Conservation (phyloP, 1,140 invertebrate genomes). For the Procambarus clarkii region DNA sequence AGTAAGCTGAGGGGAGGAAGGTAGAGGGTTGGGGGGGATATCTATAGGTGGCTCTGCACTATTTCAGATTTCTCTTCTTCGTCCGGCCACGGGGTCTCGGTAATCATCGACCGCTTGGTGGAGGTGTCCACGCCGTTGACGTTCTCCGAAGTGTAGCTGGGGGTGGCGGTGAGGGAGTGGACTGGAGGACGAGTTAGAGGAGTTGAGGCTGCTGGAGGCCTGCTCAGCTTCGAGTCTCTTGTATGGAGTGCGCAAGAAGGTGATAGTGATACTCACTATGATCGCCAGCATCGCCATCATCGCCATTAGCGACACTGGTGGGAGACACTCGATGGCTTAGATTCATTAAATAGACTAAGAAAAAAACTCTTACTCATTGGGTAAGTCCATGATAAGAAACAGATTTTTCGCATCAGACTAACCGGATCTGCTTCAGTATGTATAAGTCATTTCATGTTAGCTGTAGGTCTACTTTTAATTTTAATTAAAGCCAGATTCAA, state of each 20-base stretch:
- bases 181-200: constrained; percentile 6
- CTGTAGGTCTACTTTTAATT: no score
- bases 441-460: no score
- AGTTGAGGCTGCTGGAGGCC: neutral
- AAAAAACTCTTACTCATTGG: no score
- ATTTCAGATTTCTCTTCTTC: neutral
- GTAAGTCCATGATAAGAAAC: no score
- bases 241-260: constrained; percentile 42
- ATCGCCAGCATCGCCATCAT: constrained; percentile 22
- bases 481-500: neutral
- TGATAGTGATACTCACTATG: constrained; percentile 20
- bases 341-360: no score
- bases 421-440: no score
- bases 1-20: no score
- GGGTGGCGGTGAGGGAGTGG: constrained; percentile 31
- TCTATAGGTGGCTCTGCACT: constrained; percentile 20
- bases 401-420: no score
- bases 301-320: constrained; percentile 31
- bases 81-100: neutral
- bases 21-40: no score
- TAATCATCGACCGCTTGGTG: neutral
- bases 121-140: neutral
- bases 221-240: constrained; percentile 52
- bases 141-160: constrained; percentile 9
- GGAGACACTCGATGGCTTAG: no score